phyloP scores from a whole-genome alignment of 2,888 invertebrate species.

The Diachrysia chrysitis region DNA sequence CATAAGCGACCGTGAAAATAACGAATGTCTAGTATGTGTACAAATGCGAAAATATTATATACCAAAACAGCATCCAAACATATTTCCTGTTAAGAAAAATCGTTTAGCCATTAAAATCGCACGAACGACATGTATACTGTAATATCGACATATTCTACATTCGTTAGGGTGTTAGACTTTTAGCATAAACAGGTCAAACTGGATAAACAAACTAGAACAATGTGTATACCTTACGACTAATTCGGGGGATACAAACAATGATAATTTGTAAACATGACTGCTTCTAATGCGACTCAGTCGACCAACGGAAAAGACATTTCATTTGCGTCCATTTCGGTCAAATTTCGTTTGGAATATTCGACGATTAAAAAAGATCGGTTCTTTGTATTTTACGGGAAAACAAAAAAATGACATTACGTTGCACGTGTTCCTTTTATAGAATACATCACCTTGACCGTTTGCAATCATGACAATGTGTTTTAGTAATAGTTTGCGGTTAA shows the following conservation, averaged over 20 bases:
- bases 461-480: neutral
- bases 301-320: constrained; percentile 16
- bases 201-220: constrained; percentile 31
- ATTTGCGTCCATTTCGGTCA: constrained; percentile 28
- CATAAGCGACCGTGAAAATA: no score
- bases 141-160: constrained; percentile 7
- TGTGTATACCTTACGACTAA: constrained; percentile 24
- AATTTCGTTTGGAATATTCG: neutral
- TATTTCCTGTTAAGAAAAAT: no score
- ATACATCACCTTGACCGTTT: neutral
- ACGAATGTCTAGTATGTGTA: no score
- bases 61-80: no score
- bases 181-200: constrained; percentile 19
- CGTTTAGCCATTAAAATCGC: constrained; percentile 3
- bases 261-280: constrained; percentile 25
- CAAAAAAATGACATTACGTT: neutral
- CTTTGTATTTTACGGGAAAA: neutral
- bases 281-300: constrained; percentile 11
- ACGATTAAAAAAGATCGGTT: neutral
- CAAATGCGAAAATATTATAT: no score
- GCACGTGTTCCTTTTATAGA: neutral
- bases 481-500: neutral
- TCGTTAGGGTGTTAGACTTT: neutral
- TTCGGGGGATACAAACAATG: constrained; percentile 13
- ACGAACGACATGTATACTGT: constrained; percentile 7